These are phyloP conservation scores for Callorhinus ursinus DNA, from an alignment of 2,113 vertebrate genomes.

Conservation along the genomic window DNA sequence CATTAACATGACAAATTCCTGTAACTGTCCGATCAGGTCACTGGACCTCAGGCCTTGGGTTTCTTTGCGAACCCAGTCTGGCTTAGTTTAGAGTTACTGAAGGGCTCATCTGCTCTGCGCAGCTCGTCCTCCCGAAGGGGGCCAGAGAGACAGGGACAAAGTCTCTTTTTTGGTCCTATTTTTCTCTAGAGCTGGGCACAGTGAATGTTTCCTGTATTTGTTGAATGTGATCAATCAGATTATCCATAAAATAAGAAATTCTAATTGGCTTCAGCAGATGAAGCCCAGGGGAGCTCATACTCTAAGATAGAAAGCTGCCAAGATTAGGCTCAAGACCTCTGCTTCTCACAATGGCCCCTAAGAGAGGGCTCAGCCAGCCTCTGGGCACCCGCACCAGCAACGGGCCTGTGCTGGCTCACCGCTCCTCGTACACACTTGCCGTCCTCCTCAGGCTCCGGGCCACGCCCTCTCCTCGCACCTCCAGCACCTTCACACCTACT, in stretches of 20 bases:
- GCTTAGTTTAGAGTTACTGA: not conserved
- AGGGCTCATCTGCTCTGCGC: not conserved
- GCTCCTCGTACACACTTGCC: not conserved
- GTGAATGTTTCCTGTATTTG: not conserved
- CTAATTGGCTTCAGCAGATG: not conserved
- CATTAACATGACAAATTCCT: not conserved
- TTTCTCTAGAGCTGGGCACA: not conserved
- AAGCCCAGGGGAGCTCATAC: not conserved
- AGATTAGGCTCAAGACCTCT: not conserved
- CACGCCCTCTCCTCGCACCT: not conserved
- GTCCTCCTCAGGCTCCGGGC: not conserved
- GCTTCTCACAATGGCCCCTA: not conserved
- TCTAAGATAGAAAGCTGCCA: not conserved
- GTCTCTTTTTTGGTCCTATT: not conserved
- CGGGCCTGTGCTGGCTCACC: not conserved
- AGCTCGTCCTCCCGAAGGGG: not conserved
- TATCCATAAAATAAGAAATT: slow-evolving; percentile 19
- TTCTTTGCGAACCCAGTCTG: not conserved
- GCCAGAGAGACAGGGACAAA: not conserved
- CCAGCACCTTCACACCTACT: not conserved
- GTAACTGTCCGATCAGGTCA: not conserved
- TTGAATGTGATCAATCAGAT: not conserved
- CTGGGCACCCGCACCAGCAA: not conserved
- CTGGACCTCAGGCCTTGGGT: not conserved
- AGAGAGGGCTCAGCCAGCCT: not conserved